Base-by-base conservation (phyloP, 2,113 vertebrate species). In the Brienomyrus longianalis region DNA sequence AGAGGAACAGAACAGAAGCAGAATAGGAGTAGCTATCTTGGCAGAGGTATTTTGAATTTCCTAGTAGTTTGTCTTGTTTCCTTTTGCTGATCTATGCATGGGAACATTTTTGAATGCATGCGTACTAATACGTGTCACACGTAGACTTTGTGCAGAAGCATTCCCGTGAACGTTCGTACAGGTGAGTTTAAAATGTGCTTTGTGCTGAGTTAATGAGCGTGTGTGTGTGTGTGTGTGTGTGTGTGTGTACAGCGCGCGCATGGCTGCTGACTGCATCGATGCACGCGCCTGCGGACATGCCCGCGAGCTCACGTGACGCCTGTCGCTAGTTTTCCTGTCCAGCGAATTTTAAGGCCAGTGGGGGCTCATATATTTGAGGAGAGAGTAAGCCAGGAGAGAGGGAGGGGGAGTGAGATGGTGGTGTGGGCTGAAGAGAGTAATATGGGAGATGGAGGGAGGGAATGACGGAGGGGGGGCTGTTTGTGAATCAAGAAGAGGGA, bases 341-440 rank as follows among this genome's bases (percentile, higher is more conserved):
- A 88, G 62, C 80, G 83, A 83, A 89, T 91, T 66, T 89, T 90
- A 90, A 93, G 93, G 90, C 91, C 89, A 90, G 89, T 86, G 74
- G 17, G 91, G 88, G 87, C 90, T 91, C 21, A n/a, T 39, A 92
- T 92, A 92, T 91, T 91, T 90, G 89, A 80, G 88, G 52, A 88
- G 88, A 89, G 56, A 48, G 77, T 77, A 74, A 89, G 83, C 91
- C 90, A 62, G 89, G 92, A 90, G 91, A 19, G 92, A 93, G 92
- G 92, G 91, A 27, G 92, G 9, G 52, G 17, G 17, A 21, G 52
- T 19, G 92, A 90, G 91, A 17, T 92, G 94, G 93, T 92, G 91
- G 89, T 92, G 94, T 92, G 92, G 91, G 85, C 93, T 88, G 93
- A 92, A 90, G 92, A 92, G 92, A 87, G 93, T 93, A 19, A 54